A percentile compares a stretch with the other conserved stretches of the same genome.
These are phyloP conservation scores for Platanista minor DNA, from an alignment of 2,113 vertebrate species.

Conservation along the genomic window DNA sequence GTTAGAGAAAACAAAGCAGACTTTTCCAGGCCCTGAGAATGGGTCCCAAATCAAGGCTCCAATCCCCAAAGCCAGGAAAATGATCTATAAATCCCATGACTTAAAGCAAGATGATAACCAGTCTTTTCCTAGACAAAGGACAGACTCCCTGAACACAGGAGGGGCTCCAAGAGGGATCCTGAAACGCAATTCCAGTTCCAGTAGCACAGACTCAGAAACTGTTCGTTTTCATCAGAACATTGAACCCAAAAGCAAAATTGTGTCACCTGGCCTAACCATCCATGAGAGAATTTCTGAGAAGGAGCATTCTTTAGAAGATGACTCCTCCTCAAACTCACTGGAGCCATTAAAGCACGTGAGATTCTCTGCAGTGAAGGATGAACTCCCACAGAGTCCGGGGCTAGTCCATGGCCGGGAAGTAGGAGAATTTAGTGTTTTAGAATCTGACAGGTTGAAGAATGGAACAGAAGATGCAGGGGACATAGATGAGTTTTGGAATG, in stretches of 20 bases:
- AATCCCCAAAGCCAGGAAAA: conserved; percentile 90
- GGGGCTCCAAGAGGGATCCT: conserved; percentile 80
- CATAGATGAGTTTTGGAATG: conserved; percentile 14
- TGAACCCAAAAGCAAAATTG: conserved; percentile 77
- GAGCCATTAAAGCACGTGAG: conserved; percentile 88
- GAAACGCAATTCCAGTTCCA: conserved; percentile 85
- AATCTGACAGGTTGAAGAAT: conserved; percentile 58
- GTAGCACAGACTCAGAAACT: conserved; percentile 86
- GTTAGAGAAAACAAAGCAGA: conserved; percentile 29
- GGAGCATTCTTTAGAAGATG: conserved; percentile 49
- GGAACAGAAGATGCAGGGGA: not conserved
- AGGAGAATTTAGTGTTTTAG: conserved; percentile 81
- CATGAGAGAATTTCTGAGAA: conserved; percentile 77
- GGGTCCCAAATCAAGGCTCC: conserved; percentile 79
- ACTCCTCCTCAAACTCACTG: conserved; percentile 55
- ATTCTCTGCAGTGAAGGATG: conserved; percentile 78
- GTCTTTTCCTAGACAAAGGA: conserved; percentile 60
- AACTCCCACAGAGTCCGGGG: conserved; percentile 63
- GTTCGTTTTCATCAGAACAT: conserved; percentile 65
- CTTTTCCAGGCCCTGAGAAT: conserved; percentile 44
- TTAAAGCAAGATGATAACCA: conserved; percentile 69
- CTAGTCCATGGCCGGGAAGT: conserved; percentile 69
- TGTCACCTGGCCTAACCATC: conserved; percentile 66
- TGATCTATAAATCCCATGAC: conserved; percentile 76
- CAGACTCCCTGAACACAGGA: conserved; percentile 42